phyloP scores from a whole-genome alignment of 1,140 invertebrate genomes.

The Zophobas morio region DNA sequence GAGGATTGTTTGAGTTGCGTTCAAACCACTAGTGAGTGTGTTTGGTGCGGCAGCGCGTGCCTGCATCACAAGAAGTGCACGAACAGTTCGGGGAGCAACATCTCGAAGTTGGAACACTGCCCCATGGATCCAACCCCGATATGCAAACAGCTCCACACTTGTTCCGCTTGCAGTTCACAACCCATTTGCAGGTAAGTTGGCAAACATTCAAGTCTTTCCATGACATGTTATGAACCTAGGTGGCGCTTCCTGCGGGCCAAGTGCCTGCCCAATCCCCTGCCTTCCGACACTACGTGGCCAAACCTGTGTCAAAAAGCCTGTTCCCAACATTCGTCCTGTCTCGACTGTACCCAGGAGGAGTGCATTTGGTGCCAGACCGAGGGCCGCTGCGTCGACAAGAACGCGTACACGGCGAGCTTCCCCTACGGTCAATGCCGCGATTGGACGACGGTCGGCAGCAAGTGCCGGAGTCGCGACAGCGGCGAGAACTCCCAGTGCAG shows the following conservation, averaged over 20 bases:
- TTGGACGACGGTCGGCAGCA: constrained; percentile 71
- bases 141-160: constrained; percentile 86
- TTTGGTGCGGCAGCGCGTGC: constrained; percentile 80
- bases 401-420: constrained; percentile 95
- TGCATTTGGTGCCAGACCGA: constrained; percentile 96
- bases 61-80: constrained; percentile 71
- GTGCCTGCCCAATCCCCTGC: constrained; percentile 69
- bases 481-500: constrained; percentile 69
- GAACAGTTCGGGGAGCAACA: constrained; percentile 60
- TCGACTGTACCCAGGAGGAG: constrained; percentile 90
- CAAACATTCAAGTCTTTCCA: background rate
- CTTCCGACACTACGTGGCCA: constrained; percentile 61
- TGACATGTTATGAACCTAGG: constrained; percentile 33
- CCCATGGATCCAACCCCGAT: constrained; percentile 73
- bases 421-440: constrained; percentile 97
- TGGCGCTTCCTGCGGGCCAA: constrained; percentile 71
- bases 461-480: constrained; percentile 70
- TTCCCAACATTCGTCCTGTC: constrained; percentile 83
- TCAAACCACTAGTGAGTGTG: constrained; percentile 82
- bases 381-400: constrained; percentile 88
- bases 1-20: constrained; percentile 83
- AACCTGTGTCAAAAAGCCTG: constrained; percentile 82
- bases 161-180: constrained; percentile 82
- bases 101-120: constrained; percentile 77
- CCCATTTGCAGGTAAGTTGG: constrained; percentile 72